These are phyloP conservation scores for Endotricha flammealis DNA, from an alignment of 2,888 invertebrate species.

Conservation along the genomic window DNA sequence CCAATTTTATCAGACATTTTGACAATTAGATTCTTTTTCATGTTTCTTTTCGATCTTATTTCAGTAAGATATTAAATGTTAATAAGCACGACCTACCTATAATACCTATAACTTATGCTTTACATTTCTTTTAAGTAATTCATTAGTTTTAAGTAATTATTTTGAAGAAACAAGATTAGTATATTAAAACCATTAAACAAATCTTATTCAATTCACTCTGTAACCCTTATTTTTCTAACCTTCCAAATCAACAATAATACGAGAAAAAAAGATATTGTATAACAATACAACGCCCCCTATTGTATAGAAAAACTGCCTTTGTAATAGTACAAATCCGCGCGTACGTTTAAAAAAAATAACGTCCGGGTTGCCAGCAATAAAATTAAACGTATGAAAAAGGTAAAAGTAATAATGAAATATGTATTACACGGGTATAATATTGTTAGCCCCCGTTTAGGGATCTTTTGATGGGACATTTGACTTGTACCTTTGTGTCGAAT, in stretches of 20 bases:
- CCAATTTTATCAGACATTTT: too few species aligned
- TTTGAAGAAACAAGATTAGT: too few species aligned
- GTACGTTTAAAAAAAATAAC: constrained; percentile 45
- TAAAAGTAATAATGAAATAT: constrained; percentile 76
- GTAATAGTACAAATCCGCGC: constrained; percentile 32
- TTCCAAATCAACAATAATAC: constrained; percentile 39
- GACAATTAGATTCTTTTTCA: too few species aligned
- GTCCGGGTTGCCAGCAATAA: constrained; percentile 64
- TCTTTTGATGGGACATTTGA: constrained; percentile 66
- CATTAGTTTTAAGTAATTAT: too few species aligned
- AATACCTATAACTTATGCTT: too few species aligned
- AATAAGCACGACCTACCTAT: too few species aligned
- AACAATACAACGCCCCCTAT: constrained; percentile 76
- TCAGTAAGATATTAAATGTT: too few species aligned
- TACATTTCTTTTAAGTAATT: too few species aligned
- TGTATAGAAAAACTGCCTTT: constrained; percentile 49
- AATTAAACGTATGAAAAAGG: constrained; percentile 72
- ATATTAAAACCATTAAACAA: too few species aligned
- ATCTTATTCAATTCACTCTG: too few species aligned
- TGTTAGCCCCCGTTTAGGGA: constrained; percentile 66
- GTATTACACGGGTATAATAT: constrained; percentile 77
- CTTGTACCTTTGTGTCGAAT: constrained; percentile 65
- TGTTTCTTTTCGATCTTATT: too few species aligned
- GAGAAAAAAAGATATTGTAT: constrained; percentile 57
- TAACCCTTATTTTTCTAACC: constrained; percentile 34